Base-by-base conservation (phyloP, 2,113 vertebrate species). In the Tenrec ecaudatus region DNA sequence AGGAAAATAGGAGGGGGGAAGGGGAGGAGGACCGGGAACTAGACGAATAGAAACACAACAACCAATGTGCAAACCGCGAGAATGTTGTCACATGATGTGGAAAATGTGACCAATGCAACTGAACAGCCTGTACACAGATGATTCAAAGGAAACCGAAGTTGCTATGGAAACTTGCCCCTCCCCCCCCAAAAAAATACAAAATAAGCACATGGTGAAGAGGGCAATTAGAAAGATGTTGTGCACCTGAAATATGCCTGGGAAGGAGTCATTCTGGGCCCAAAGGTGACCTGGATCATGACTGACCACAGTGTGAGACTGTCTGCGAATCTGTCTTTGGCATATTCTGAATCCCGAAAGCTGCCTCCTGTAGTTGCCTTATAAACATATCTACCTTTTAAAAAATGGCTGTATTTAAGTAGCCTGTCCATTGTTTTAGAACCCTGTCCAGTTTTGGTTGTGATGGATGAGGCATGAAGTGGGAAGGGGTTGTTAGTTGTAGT, bases 241-340 rank as follows among this genome's bases (percentile, higher is more conserved):
- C 40, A 53, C 29, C 53, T 86, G 89, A 90, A 89, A 60, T 92
- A 81, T 36, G 71, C 86, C 88, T 83, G 47, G 47, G 47, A 53
- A 53, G 47, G 47, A 53, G 47, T 53, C 47, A 53, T 53, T 53
- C 47, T 8, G 47, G 40, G 47, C 47, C 47, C 47, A 53, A 53
- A 53, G 47, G 47, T 10, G 47, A 53, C 47, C 47, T 88, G 80
- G 92, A 47, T 91, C n/a, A 69, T 81, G 81, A 77, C 23, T 87
- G 73, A 92, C 11, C 1, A 68, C 81, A 53, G 31, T 69, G n/a
- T 62, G 19, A 33, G 53, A 81, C 90, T 66, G 36, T 81, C 43
- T 31, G 19, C 85, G 68, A 20, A 22, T 43, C 19, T 57, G 58
- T 29, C 27, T 71, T 60, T 92, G 77, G 79, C 23, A 43, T 86